Base-by-base conservation (phyloP, 2,888 invertebrate species). In the Andricus quercusramuli region DNA sequence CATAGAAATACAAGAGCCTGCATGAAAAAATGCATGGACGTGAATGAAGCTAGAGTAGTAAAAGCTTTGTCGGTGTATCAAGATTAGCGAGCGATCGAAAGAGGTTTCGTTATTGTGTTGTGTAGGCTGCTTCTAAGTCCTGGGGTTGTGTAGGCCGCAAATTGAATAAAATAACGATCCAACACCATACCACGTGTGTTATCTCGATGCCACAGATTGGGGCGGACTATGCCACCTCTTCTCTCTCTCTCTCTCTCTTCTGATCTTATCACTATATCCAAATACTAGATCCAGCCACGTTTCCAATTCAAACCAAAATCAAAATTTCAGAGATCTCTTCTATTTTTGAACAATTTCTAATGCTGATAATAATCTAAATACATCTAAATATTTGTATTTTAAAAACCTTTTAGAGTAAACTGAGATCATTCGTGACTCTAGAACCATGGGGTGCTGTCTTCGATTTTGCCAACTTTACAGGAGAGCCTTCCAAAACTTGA, bases 191-290 rank as follows among this genome's bases (percentile, higher is more conserved):
- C 77, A 76, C 77, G 37, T 51, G 76, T 56, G 85, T 88, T 88
- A 88, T 88, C 88, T 87, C 85, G 85, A 86, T 88, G 83, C 85
- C 85, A 81, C 88, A 88, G 88, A 88, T 85, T 83, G 85, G 77
- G 78, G 84, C 83, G 80, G 70, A 32, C 74, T 74, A 56, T 74
- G n/a, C 56, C 74, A 74, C 81, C 82, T 78, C 56, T 47, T 56
- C 68, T 64, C 66, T 78, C 77, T 51, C 32, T 77, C 37, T 56
- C 68, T 64, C 66, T 78, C 77, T 51, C 32, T 77, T 17, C 17
- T 37, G 80, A 81, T 81, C 80, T 79, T 78, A 81, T 81, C 80
- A 47, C 76, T 68, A 44, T 68, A 65, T 59, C 78, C 78, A 78
- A 78, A 81, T 81, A 74, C 78, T 68, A 78, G 76, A 81, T 41